A percentile compares a stretch with the other conserved stretches of the same genome.
Evolutionary conservation across 1,140 invertebrate genomes (phyloP).

Genomic region (Lordiphosa mommai): DNA sequence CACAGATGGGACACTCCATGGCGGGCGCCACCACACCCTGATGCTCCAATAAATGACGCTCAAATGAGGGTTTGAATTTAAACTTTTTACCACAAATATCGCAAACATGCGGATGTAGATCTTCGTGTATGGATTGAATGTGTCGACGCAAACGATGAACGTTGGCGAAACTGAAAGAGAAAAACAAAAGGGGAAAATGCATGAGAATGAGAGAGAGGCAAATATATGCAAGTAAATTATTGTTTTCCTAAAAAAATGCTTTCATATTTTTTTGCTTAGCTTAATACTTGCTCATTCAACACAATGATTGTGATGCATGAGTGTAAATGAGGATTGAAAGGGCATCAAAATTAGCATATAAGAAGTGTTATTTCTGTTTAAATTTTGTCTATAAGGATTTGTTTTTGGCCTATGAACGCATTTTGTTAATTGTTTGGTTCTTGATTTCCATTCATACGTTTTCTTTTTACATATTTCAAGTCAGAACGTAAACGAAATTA

Average conservation of each 20-base stretch:
- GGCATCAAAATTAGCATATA: too few species aligned
- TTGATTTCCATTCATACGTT: too few species aligned
- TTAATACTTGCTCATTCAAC: too few species aligned
- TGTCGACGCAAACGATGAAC: constrained; percentile 57
- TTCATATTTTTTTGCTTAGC: too few species aligned
- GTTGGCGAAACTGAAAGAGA: constrained; percentile 48
- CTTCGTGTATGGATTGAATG: constrained; percentile 67
- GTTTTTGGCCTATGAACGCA: too few species aligned
- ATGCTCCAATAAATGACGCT: constrained; percentile 61
- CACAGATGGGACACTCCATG: constrained; percentile 58
- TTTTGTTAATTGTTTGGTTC: too few species aligned
- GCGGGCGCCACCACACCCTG: constrained; percentile 63
- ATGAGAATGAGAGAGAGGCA: constrained; percentile 1
- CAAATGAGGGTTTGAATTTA: constrained; percentile 71
- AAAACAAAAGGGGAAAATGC: not conserved
- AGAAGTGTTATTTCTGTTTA: too few species aligned
- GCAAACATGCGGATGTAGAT: constrained; percentile 64
- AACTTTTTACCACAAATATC: constrained; percentile 74
- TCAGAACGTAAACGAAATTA: too few species aligned
- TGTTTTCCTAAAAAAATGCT: not conserved
- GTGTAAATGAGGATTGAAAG: too few species aligned
- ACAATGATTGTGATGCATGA: too few species aligned
- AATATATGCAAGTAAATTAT: not conserved
- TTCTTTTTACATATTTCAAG: too few species aligned
- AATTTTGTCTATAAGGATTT: too few species aligned